Base-by-base conservation (phyloP, 2,888 invertebrate species). In the Trichacis sp. region DNA sequence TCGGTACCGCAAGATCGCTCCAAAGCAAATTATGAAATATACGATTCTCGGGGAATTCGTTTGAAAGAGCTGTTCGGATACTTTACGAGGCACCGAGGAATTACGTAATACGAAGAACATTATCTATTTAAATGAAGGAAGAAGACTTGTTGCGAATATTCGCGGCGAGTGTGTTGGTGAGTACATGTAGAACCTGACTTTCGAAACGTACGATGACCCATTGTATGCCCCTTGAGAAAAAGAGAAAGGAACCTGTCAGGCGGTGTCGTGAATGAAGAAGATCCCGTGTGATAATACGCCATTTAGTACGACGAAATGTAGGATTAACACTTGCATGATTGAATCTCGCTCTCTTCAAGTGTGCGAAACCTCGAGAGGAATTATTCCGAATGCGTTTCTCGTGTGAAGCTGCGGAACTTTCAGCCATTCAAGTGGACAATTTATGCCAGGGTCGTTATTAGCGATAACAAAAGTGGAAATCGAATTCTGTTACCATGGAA, bases 121-220 rank as follows among this genome's bases (percentile, higher is more conserved):
- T 40, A 40, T 40, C 40, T 12, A 15, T 15, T 33, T n/a, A 33
- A 33, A 33, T 40, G 40, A 40, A 40, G 14, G 40, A 40, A 40
- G 14, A 40, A 40, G 40, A 40, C 14, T 12, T 5, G 33, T n/a
- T 2, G 33, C n/a, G 40, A 40, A 15, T 3, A 33, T 33, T n/a
- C 2, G 24, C 24, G 3, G 3, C 24, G 24, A 3, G 24, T 24
- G 24, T 24, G 8, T 24, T 24, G 33, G n/a, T 33, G n/a, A 33
- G n/a, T 33, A 33, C 33, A 33, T 33, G 33, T n/a, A 33, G n/a
- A n/a, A 33, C 33, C 40, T 15, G 40, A 40, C 40, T 40, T 40
- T 40, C 40, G 40, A 40, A 40, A 40, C 40, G 15, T 33, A 33
- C 40, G 40, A 40, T 40, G 40, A 40, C 40, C 40, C 40, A 40